Evolutionary conservation across 2,113 vertebrate species (phyloP), one percentile per base, ranked within the genome.

Genomic region (rabbit (Oryctolagus cuniculus)): DNA sequence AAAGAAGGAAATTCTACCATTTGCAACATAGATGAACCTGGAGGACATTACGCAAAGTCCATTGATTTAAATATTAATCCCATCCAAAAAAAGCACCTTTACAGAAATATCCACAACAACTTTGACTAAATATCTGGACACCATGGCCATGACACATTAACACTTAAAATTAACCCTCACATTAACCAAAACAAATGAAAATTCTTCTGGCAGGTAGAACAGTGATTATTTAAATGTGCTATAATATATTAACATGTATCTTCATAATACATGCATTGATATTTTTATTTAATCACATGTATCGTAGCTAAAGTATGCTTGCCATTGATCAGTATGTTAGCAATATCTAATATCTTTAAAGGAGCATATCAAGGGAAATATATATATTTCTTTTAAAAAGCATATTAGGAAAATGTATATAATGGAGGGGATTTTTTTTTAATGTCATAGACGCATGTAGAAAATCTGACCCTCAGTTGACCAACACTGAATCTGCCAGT

Each of bases 341-440:
- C n/a, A 72, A 85, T 64, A 44, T 73, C 27, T 80, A 27, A n/a
- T n/a, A n/a, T 78, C 69, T 85, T 94, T 88, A 27, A 80, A 90
- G 74, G 49, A 64, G 7, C 10, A 13, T 79, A 10, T 64, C 63
- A 44, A 88, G 61, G 38, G 22, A 73, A 84, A 27, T 34, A 36
- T 64, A 6, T 44, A 44, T 44, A 44, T 95, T 91, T 78, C 69
- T 85, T 94, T 88, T 25, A 80, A 90, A 78, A 36, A 64, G 5
- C 10, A 10, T 79, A 10, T 64, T 69, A 86, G 53, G 38, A 22
- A 73, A 84, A 27, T 38, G 49, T 64, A 6, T 63, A 12, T 61
- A 22, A 31, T 75, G 19, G 31, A 73, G 66, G 73, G 17, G 55
- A 21, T 2, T 6, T 5, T 34, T 31, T 78, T 87, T 91, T 72